These are phyloP conservation scores for Perizoma affinitatum DNA, from an alignment of 2,888 invertebrate genomes.

Conservation along the genomic window DNA sequence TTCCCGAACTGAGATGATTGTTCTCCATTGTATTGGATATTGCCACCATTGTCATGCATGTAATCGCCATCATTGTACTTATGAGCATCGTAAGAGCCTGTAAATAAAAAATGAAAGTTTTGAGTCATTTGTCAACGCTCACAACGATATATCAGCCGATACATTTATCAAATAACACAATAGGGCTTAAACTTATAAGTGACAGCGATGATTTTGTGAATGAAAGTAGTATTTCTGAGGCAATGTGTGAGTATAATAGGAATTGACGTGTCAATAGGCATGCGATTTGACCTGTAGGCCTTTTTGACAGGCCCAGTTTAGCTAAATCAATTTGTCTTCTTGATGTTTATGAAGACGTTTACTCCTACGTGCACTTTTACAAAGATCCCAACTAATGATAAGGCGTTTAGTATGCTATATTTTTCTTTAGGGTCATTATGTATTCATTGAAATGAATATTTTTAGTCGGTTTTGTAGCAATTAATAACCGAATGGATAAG, in stretches of 20 bases:
- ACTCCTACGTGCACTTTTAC: neutral
- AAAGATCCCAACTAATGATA: no score
- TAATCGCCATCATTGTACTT: conserved; percentile 75
- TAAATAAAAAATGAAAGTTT: conserved; percentile 79
- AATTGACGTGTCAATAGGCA: conserved; percentile 28
- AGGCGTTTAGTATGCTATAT: no score
- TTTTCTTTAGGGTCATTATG: no score
- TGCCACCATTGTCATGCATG: conserved; percentile 54
- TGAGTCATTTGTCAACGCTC: conserved; percentile 68
- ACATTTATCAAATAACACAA: conserved; percentile 70
- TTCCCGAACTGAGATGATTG: conserved; percentile 57
- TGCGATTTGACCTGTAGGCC: conserved; percentile 26
- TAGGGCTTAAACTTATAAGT: conserved; percentile 50
- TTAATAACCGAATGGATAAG: neutral
- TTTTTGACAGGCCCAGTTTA: conserved; percentile 18
- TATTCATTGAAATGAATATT: no score
- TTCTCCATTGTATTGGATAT: conserved; percentile 56
- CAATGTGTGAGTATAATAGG: conserved; percentile 28
- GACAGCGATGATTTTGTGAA: conserved; percentile 51
- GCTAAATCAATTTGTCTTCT: conserved; percentile 13
- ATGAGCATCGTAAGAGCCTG: conserved; percentile 77
- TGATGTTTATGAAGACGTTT: conserved; percentile 2
- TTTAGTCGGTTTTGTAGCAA: neutral
- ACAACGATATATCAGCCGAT: conserved; percentile 57
- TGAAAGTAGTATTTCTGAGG: conserved; percentile 43